phyloP scores from a whole-genome alignment of 2,888 invertebrate species.

The Meliscaeva auricollis region DNA sequence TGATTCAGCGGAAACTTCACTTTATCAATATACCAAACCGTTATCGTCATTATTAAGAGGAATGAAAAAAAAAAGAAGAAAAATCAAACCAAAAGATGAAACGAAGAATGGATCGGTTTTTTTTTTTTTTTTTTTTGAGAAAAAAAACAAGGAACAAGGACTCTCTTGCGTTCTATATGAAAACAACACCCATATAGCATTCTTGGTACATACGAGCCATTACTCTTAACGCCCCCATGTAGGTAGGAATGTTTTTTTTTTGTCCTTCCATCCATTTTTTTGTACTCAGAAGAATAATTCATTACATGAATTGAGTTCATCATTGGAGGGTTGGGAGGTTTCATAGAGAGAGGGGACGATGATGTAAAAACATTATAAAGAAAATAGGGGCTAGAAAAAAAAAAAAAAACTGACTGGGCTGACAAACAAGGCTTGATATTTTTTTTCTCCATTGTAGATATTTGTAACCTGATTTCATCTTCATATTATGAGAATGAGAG shows the following conservation, averaged over 20 bases:
- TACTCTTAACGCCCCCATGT: conserved; percentile 42
- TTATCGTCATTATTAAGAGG: conserved; percentile 40
- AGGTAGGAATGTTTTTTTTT: background rate
- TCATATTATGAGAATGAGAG: no score
- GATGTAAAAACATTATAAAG: conserved; percentile 4
- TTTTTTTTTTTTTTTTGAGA: conserved; percentile 20
- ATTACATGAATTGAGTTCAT: conserved; percentile 73
- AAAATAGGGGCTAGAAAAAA: background rate
- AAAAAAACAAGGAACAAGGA: conserved; percentile 8
- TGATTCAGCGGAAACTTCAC: conserved; percentile 47
- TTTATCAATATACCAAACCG: conserved; percentile 23
- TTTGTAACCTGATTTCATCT: conserved; percentile 72
- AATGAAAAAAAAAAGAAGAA: background rate
- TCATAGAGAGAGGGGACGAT: background rate
- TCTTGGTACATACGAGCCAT: conserved; percentile 32
- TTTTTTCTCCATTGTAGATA: conserved; percentile 56
- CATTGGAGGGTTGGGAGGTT: conserved; percentile 54
- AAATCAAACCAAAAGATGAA: background rate
- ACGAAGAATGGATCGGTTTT: conserved; percentile 28
- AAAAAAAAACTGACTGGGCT: background rate
- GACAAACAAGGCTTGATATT: conserved; percentile 35
- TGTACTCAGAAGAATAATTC: conserved; percentile 52
- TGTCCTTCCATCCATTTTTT: no score
- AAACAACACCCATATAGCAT: conserved; percentile 44
- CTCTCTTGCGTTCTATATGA: conserved; percentile 18